Base-by-base conservation (phyloP, 2,113 vertebrate genomes). In the Pteronura brasiliensis region DNA sequence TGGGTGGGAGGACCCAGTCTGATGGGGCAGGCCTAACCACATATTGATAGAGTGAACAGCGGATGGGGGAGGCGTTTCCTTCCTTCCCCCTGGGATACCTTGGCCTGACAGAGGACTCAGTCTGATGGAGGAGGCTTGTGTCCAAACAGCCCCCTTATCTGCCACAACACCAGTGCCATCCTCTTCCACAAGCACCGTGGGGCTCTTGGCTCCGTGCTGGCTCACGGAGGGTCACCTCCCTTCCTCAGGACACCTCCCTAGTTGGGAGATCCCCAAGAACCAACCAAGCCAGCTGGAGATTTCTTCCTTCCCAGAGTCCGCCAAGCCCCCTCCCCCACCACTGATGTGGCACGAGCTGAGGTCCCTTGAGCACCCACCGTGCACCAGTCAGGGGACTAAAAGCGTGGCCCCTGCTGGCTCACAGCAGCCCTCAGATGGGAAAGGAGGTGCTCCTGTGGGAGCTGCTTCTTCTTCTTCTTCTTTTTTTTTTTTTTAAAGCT, bases 161-260 rank as follows among this genome's bases (percentile, higher is more conserved):
- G 63, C 27, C 42, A 15, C 36, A 15, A 14, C 20, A 47, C 13
- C 34, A 6, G 0, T 1, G 4, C 20, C 1, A 0, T 11, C 6
- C 5, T 36, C n/a, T 27, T 17, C 10, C 71, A 21, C 2, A 3
- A 31, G 79, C 29, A 21, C 80, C 27, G 39, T 1, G 59, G 34
- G 5, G 3, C 74, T 44, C 42, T 29, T 49, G 74, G 31, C 59
- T 39, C 67, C 3, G 0, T 10, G 67, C 67, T 57, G 79, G 52
- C 59, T n/a, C 81, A 10, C 61, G 39, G 52, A 47, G 61, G n/a
- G 63, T 29, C 15, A 3, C 15, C 8, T n/a, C 69, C 18, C 25
- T 57, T 44, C 57, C n/a, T 67, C 49, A 34, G 79, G 47, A n/a
- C 27, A 29, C 47, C 42, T 74, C 34, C 57, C 25, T 36, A 20